These are phyloP conservation scores for Spea bombifrons DNA, from an alignment of 2,113 vertebrate species.

Conservation along the genomic window DNA sequence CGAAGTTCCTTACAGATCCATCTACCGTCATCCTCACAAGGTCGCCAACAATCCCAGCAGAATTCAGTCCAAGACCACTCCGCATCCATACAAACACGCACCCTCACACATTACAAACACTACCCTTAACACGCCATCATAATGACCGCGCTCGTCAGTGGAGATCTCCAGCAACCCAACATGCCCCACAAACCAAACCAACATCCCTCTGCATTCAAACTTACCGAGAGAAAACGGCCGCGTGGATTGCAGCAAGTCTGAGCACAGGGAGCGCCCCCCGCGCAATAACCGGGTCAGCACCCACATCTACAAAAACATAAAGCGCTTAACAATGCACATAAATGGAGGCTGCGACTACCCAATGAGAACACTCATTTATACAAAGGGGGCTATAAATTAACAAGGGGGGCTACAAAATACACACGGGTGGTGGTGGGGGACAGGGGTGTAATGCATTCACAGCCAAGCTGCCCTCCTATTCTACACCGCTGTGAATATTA, in stretches of 20 bases:
- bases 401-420: not conserved
- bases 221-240: constrained; percentile 22
- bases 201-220: not conserved
- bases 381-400: not conserved
- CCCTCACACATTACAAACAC: not conserved
- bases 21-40: no score
- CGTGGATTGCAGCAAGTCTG: not conserved
- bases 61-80: no score
- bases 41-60: no score
- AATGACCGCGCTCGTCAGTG: not conserved
- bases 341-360: no score
- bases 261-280: not conserved
- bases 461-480: not conserved
- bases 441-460: not conserved
- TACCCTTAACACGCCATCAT: not conserved
- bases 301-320: constrained; percentile 13
- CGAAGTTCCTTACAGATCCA: no score
- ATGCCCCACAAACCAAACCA: no score
- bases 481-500: not conserved
- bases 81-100: no score
- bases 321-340: no score
- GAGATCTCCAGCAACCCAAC: not conserved
- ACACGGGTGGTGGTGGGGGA: not conserved
- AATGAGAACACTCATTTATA: not conserved
- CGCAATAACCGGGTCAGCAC: not conserved